Evolutionary conservation across 2,888 invertebrate genomes (phyloP).

Genomic region (Pycnomerus fuliginosus): DNA sequence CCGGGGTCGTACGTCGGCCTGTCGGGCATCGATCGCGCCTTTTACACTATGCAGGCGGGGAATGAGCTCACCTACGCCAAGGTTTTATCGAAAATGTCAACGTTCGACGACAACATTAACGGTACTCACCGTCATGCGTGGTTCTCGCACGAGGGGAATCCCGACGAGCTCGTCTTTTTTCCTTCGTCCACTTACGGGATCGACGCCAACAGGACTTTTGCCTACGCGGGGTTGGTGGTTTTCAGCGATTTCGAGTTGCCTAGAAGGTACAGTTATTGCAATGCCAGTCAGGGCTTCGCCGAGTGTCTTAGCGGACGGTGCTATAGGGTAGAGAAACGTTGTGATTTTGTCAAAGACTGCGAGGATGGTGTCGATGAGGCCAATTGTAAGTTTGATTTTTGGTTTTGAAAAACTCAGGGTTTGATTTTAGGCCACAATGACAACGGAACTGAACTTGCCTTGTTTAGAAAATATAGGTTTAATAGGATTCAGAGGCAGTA

Average conservation of each 20-base stretch:
- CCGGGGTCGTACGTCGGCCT: conserved; percentile 93
- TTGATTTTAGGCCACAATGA: conserved; percentile 58
- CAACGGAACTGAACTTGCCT: conserved; percentile 66
- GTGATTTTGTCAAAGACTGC: conserved; percentile 75
- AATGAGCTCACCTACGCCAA: conserved; percentile 87
- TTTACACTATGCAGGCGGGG: conserved; percentile 91
- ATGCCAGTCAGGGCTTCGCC: conserved; percentile 67
- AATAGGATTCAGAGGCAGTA: conserved; percentile 88
- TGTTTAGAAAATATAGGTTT: conserved; percentile 81
- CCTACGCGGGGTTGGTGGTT: conserved; percentile 84
- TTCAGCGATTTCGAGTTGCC: conserved; percentile 86
- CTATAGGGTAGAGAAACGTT: conserved; percentile 69
- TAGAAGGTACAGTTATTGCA: conserved; percentile 68
- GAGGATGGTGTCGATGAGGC: conserved; percentile 84
- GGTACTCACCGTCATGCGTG: conserved; percentile 81
- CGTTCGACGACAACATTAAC: conserved; percentile 76
- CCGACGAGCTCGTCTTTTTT: conserved; percentile 82
- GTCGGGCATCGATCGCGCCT: conserved; percentile 84
- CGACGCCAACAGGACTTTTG: conserved; percentile 92
- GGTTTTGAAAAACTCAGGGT: too few relatives aligned
- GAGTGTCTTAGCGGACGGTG: conserved; percentile 85
- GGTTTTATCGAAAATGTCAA: conserved; percentile 83
- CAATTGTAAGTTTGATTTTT: conserved; percentile 63
- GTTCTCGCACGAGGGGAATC: conserved; percentile 82
- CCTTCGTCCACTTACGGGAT: conserved; percentile 89